These are phyloP conservation scores for Bufo bufo DNA, from an alignment of 2,113 vertebrate genomes.

Conservation along the genomic window DNA sequence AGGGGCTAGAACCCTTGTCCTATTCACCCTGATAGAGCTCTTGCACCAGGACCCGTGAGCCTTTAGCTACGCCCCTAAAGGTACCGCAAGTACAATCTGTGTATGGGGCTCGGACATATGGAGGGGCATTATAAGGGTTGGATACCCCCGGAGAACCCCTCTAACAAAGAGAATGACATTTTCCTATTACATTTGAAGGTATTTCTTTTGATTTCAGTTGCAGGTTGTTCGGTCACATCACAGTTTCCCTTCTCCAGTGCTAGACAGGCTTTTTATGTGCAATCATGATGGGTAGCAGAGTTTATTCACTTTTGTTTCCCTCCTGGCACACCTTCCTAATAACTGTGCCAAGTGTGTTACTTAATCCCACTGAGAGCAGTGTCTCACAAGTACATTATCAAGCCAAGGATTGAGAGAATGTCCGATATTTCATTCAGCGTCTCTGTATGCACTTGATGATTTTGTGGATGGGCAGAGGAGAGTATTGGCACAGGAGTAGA, in stretches of 20 bases:
- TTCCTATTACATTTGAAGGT: neutral
- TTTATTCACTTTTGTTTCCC: conserved; percentile 52
- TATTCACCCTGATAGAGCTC: no score
- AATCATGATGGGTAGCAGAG: conserved; percentile 36
- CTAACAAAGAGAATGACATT: neutral
- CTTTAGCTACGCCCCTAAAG: no score
- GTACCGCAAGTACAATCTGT: no score
- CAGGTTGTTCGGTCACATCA: neutral
- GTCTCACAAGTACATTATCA: conserved; percentile 39
- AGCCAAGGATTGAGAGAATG: conserved; percentile 15
- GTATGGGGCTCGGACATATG: no score
- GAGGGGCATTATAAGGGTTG: no score
- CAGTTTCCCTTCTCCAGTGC: neutral
- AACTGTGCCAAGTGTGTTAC: conserved; percentile 44
- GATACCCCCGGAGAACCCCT: no score
- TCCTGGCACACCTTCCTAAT: conserved; percentile 27
- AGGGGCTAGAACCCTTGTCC: no score
- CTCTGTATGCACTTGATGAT: conserved; percentile 24
- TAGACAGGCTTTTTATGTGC: conserved; percentile 18
- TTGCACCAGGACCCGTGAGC: no score
- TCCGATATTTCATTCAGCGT: conserved; percentile 1
- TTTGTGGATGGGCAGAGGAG: neutral
- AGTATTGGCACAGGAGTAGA: neutral
- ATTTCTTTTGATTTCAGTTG: neutral
- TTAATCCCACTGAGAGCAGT: conserved; percentile 45